Evolutionary conservation across 2,888 invertebrate species (phyloP), one percentile per base, ranked within the genome.

Genomic region (Cryptus armator): DNA sequence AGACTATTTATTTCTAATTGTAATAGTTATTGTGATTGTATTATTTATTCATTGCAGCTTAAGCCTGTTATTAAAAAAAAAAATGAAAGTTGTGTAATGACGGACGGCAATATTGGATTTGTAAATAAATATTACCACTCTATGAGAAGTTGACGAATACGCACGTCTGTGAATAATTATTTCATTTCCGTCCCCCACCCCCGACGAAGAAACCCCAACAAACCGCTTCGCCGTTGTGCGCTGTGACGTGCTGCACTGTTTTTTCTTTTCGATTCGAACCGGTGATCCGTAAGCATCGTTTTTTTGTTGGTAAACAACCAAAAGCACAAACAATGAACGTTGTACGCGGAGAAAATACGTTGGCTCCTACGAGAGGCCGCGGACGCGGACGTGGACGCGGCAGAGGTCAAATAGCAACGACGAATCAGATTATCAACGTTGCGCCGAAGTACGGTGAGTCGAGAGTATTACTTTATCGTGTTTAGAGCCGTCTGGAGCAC

Each of bases 31-130:
- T 89, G 90, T 89, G 89, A 91, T 90, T 90, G 89, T 90, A 90
- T 90, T 92, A 92, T 92, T 92, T 92, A 92, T 92, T 92, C 87
- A 90, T 89, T 88, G 84, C 88, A 88, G 88, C 87, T 87, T 87
- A 87, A 87, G 84, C 87, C 86, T 87, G 88, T 88, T 87, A 84
- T 88, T 84, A 77, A 81, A 67, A 86, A 71, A 32, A 59, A 16
- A 62, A 48, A 16, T 6, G 37, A 70, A 72, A 72, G 72, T 83
- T 79, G 78, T 88, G 87, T 87, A 87, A 84, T 77, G 83, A 86
- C 87, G 87, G 86, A 87, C 82, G 87, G 83, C 86, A 88, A 82
- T 87, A 87, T 88, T 88, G 85, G 89, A 88, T 90, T 92, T 92
- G 92, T 92, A 92, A 92, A 92, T 92, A 92, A 92, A 92, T 89